Base-by-base conservation (phyloP, 2,113 vertebrate genomes). In the Paramisgurnus dabryanus region DNA sequence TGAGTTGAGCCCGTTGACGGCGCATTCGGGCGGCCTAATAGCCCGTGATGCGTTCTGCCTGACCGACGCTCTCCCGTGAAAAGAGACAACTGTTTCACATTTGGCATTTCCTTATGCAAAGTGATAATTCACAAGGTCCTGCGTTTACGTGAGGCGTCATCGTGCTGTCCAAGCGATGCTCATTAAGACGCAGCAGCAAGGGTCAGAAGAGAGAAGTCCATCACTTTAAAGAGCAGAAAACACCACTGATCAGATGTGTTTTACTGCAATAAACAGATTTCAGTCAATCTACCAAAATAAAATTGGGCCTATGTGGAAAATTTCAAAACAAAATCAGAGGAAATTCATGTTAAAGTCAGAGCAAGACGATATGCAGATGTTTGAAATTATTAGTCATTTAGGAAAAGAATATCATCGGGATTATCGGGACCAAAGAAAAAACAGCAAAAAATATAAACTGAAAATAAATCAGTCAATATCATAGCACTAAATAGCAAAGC, bases 111-210 rank as follows among this genome's bases (percentile, higher is more conserved):
- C 81, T 83, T 83, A 80, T 82, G 83, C 86, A 88, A 89, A 90
- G 84, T 87, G 86, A 86, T 88, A 88, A 88, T 90, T 87, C 50
- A 82, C 79, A 78, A 90, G 90, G 87, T 83, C 86, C 85, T 81
- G 87, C 85, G 83, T 89, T 87, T 86, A 87, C 88, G 86, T 67
- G 79, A 88, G 86, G 85, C 85, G 86, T 88, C 89, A 89, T 88
- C 90, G 85, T 85, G 89, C 84, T 78, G 47, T 90, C 88, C 89
- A 86, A 86, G 80, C 81, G 86, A 88, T 87, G 89, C 89, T 92
- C 91, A 92, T 92, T 92, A 93, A 93, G 90, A 84, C 83, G 83
- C 76, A 88, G 89, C 89, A 89, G 87, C 86, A 82, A 85, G 87
- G 89, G 88, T 88, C 90, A 88, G 88, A 87, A 90, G 82, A 88